Conservation (phyloP, 1,140 invertebrate species). For the Pentalonia nigronervosa region DNA sequence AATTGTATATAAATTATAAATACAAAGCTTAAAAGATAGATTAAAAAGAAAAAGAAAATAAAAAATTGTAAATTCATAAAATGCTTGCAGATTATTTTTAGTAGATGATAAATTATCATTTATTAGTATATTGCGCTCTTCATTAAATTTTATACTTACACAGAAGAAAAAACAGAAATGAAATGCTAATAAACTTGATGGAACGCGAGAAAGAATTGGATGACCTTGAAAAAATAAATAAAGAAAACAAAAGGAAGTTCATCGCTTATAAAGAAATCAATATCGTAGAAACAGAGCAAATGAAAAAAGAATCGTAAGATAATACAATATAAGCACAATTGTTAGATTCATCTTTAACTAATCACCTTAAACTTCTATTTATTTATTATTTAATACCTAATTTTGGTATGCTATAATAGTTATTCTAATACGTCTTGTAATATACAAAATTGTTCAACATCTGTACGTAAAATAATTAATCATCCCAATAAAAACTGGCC, state of each 20-base stretch:
- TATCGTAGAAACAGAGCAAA: not conserved
- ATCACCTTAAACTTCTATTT: too few relatives aligned
- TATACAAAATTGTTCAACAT: too few relatives aligned
- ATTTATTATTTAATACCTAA: too few relatives aligned
- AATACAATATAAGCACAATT: not conserved
- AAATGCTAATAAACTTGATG: not conserved
- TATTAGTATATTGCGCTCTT: not conserved
- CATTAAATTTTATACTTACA: not conserved
- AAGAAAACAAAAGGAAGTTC: conserved; percentile 1
- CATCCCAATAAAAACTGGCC: too few relatives aligned
- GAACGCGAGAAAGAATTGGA: not conserved
- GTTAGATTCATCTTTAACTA: too few relatives aligned
- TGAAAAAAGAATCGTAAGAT: conserved; percentile 4
- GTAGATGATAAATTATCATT: not conserved
- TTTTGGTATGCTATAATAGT: conserved; percentile 8
- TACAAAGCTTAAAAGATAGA: too few relatives aligned
- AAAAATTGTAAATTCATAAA: too few relatives aligned
- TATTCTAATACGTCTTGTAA: too few relatives aligned
- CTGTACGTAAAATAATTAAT: too few relatives aligned
- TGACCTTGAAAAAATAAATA: not conserved
- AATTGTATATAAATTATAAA: not conserved
- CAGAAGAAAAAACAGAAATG: not conserved
- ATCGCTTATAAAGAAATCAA: not conserved
- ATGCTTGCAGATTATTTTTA: too few relatives aligned
- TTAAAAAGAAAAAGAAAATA: too few relatives aligned